phyloP scores from a whole-genome alignment of 2,797 vertebrate genomes.

The Helicolenus hilgendorfi region DNA sequence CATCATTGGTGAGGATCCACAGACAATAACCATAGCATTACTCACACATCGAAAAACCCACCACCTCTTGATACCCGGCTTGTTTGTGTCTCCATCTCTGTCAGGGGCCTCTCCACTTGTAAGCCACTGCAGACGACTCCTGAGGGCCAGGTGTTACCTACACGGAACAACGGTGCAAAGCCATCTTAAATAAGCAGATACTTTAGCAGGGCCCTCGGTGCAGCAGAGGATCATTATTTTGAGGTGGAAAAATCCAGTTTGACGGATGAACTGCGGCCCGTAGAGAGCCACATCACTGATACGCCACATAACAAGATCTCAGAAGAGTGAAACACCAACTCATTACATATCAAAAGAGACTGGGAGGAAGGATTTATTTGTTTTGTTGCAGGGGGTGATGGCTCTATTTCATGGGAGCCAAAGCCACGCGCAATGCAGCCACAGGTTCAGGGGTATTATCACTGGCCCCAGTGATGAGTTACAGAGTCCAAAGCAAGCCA shows the following conservation, averaged over 20 bases:
- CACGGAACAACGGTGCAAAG: conserved; percentile 80
- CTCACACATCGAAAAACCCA: conserved; percentile 67
- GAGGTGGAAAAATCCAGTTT: conserved; percentile 99
- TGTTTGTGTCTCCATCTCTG: conserved; percentile 87
- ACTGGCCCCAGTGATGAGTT: conserved; percentile 80
- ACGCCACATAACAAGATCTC: conserved; percentile 99
- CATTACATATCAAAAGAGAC: conserved; percentile 98
- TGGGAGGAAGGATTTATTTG: conserved; percentile 97
- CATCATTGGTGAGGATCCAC: conserved; percentile 76
- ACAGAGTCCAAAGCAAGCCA: conserved; percentile 69
- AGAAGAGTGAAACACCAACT: conserved; percentile 96
- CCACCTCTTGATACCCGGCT: conserved; percentile 79
- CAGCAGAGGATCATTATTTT: conserved; percentile 99
- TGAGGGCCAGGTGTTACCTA: conserved; percentile 81
- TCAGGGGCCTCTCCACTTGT: conserved; percentile 82
- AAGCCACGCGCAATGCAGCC: conserved; percentile 88
- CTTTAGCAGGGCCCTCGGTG: conserved; percentile 93
- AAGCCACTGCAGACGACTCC: conserved; percentile 77
- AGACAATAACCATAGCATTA: conserved; percentile 77
- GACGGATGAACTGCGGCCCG: conserved; percentile 97
- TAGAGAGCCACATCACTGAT: conserved; percentile 95
- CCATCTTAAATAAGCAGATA: conserved; percentile 89
- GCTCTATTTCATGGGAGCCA: conserved; percentile 96
- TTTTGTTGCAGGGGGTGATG: conserved; percentile 96
- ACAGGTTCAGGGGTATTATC: conserved; percentile 86